Percentiles rank a stretch among this genome's conserved stretches.
These are phyloP conservation scores for Colletes gigas DNA, from an alignment of 1,140 invertebrate genomes.

Conservation along the genomic window DNA sequence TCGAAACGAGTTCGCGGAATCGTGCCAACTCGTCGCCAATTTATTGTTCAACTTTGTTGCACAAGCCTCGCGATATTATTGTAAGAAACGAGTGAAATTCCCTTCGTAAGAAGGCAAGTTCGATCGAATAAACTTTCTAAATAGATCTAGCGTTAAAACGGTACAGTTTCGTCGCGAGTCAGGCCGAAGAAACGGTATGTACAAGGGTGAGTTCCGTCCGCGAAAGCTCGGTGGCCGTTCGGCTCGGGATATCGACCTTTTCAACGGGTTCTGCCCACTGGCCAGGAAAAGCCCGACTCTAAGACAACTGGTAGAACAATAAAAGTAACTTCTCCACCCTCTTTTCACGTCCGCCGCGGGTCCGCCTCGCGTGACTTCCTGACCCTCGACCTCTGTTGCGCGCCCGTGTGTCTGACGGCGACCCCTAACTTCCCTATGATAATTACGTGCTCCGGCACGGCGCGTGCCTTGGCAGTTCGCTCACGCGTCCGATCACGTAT, in stretches of 20 bases:
- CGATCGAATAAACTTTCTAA: too few species aligned
- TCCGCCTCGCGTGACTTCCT: slow-evolving; percentile 74
- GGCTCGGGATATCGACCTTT: slow-evolving; percentile 54
- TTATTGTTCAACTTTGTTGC: too few species aligned
- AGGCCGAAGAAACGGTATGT: slow-evolving; percentile 2
- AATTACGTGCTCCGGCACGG: slow-evolving; percentile 75
- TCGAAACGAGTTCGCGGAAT: slow-evolving; percentile 31
- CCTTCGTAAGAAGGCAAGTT: too few species aligned
- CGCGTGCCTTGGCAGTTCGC: slow-evolving; percentile 75
- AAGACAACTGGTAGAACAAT: slow-evolving; percentile 67
- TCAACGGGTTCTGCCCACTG: slow-evolving; percentile 59
- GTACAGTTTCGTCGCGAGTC: neutral
- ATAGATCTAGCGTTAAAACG: neutral
- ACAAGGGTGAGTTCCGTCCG: neutral
- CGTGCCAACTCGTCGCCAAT: slow-evolving; percentile 15
- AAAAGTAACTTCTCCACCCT: slow-evolving; percentile 58
- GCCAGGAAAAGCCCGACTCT: slow-evolving; percentile 63
- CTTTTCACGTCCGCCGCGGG: slow-evolving; percentile 42
- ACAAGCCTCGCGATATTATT: too few species aligned
- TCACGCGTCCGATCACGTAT: slow-evolving; percentile 69
- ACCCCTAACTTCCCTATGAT: slow-evolving; percentile 69
- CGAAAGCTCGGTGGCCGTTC: slow-evolving; percentile 22
- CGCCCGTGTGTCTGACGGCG: slow-evolving; percentile 40
- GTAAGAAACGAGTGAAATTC: too few species aligned
- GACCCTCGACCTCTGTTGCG: slow-evolving; percentile 21